Percentiles rank a stretch among this genome's conserved stretches.
Evolutionary conservation across 2,888 invertebrate genomes (phyloP).

Genomic region (Chymomyza procnemis): DNA sequence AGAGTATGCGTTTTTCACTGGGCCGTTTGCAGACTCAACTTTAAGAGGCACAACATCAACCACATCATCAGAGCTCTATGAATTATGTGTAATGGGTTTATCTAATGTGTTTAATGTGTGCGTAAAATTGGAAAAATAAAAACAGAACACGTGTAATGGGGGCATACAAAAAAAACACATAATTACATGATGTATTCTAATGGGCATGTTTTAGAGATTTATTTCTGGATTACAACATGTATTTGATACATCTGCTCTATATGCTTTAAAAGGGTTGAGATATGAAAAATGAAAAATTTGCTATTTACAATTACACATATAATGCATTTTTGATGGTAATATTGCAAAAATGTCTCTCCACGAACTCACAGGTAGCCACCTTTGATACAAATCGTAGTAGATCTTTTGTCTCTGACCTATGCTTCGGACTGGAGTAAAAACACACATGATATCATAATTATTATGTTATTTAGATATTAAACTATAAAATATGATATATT

Average conservation of each 20-base stretch:
- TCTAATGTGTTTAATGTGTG: conserved; percentile 2
- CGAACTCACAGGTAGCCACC: too few species aligned
- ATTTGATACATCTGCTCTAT: not conserved
- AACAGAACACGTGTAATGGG: not conserved
- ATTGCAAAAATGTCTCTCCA: too few species aligned
- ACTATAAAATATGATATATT: too few species aligned
- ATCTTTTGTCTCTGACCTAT: too few species aligned
- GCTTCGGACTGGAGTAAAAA: too few species aligned
- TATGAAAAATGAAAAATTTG: not conserved
- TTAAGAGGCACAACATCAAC: not conserved
- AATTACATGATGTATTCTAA: conserved; percentile 6
- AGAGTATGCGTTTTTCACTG: too few species aligned
- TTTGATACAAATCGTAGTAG: too few species aligned
- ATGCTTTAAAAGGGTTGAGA: not conserved
- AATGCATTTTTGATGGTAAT: too few species aligned
- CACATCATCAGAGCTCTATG: not conserved
- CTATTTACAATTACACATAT: too few species aligned
- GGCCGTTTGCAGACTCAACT: not conserved
- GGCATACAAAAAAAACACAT: not conserved
- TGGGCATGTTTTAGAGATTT: not conserved
- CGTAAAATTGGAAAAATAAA: not conserved
- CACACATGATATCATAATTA: too few species aligned
- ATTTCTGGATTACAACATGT: not conserved
- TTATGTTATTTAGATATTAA: too few species aligned
- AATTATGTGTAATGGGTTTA: conserved; percentile 1